These are phyloP conservation scores for Torymus texanus DNA, from an alignment of 2,888 invertebrate genomes.

Conservation along the genomic window DNA sequence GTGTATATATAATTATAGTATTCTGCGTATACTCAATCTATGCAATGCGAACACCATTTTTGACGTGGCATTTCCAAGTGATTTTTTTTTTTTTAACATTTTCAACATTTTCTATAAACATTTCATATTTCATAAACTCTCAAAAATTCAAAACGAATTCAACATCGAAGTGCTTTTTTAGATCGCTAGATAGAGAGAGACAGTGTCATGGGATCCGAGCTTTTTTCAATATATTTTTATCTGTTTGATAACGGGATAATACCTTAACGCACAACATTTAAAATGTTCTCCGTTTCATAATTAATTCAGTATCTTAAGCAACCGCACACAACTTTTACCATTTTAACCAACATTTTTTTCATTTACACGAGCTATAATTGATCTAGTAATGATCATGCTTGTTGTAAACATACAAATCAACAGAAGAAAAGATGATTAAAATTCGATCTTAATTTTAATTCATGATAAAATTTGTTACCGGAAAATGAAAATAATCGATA, in stretches of 20 bases:
- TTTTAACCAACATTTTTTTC: no score
- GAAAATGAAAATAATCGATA: no score
- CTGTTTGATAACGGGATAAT: background rate
- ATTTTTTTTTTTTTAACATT: conserved; percentile 32
- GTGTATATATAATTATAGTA: conserved; percentile 11
- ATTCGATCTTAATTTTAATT: no score
- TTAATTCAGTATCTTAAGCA: background rate
- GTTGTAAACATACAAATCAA: no score
- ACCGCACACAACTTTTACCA: no score
- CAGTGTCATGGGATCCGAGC: conserved; percentile 37
- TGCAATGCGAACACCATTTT: conserved; percentile 48
- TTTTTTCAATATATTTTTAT: conserved; percentile 19
- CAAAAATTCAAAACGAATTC: conserved; percentile 47
- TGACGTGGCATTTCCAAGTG: conserved; percentile 32
- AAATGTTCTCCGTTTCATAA: background rate
- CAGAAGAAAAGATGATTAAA: no score
- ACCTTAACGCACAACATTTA: background rate
- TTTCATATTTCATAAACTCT: conserved; percentile 46
- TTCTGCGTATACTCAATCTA: conserved; percentile 34
- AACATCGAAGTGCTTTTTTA: conserved; percentile 40
- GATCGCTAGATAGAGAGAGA: conserved; percentile 49
- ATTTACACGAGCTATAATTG: no score
- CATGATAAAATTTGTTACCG: no score
- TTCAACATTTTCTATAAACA: conserved; percentile 36
- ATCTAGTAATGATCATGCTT: no score